A percentile compares a stretch with the other conserved stretches of the same genome.
phyloP scores from a whole-genome alignment of 2,797 vertebrate genomes.

The Hippocampus kuda region DNA sequence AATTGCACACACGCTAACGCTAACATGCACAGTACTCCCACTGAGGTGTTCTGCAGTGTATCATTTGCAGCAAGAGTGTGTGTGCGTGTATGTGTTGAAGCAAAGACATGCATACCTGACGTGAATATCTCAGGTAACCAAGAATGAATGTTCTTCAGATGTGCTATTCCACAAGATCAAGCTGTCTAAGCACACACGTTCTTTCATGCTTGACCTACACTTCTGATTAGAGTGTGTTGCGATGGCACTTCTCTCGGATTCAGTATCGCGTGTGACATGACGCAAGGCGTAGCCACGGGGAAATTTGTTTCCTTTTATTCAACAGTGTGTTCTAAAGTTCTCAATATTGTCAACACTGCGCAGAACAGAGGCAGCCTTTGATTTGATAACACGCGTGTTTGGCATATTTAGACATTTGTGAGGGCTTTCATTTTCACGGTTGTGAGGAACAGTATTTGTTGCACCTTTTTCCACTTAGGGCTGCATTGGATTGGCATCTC shows the following conservation, averaged over 20 bases:
- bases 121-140: conserved; percentile 23
- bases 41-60: conserved; percentile 13
- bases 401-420: conserved; percentile 42
- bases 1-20: conserved; percentile 6
- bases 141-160: conserved; percentile 22
- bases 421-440: conserved; percentile 48
- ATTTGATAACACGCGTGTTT: conserved; percentile 54
- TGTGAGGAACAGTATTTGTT: conserved; percentile 26
- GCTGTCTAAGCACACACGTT: conserved; percentile 31
- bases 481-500: conserved; percentile 23
- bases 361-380: conserved; percentile 48
- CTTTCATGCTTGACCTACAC: conserved; percentile 50
- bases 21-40: conserved; percentile 11
- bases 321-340: conserved; percentile 38
- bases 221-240: conserved; percentile 36
- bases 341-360: conserved; percentile 31
- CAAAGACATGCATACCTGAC: conserved; percentile 15
- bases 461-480: conserved; percentile 55
- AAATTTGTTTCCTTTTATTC: conserved; percentile 32
- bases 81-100: conserved; percentile 16
- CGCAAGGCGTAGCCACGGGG: conserved; percentile 20
- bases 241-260: conserved; percentile 45
- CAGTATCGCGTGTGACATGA: conserved; percentile 53
- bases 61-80: not conserved
- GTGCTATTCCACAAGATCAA: conserved; percentile 4